phyloP scores from a whole-genome alignment of 2,888 invertebrate genomes.

The Trissoscelio sp. region DNA sequence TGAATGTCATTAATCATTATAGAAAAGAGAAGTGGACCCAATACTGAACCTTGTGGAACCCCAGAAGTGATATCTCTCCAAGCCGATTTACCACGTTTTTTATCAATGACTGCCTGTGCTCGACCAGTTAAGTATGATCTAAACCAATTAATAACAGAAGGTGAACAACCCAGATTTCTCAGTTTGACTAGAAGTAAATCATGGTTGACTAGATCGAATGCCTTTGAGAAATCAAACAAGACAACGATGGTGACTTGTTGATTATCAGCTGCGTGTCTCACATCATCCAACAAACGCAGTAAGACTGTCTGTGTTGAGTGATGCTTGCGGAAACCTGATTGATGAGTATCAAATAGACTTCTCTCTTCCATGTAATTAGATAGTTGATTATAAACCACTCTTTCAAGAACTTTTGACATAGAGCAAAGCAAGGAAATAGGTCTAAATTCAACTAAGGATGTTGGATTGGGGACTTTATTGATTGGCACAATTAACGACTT shows the following conservation, averaged over 20 bases:
- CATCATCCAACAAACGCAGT: background rate
- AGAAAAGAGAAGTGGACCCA: background rate
- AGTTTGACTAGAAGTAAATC: background rate
- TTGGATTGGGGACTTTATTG: background rate
- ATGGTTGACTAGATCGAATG: slow-evolving; percentile 1
- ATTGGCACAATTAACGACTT: background rate
- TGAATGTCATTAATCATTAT: background rate
- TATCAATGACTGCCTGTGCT: background rate
- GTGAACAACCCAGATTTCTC: background rate
- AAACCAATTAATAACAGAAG: background rate
- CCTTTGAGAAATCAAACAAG: background rate
- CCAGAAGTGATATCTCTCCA: background rate
- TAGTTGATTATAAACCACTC: background rate
- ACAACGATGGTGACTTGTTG: background rate
- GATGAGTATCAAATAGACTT: background rate
- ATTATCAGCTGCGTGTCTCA: background rate
- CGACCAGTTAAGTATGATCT: background rate
- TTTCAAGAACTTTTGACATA: background rate
- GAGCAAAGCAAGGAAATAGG: background rate
- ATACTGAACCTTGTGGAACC: background rate
- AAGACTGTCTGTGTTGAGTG: background rate
- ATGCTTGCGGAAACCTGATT: background rate
- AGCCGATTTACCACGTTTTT: background rate
- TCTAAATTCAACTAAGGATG: background rate
- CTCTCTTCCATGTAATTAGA: background rate